A percentile compares a stretch with the other conserved stretches of the same genome.
Conservation (phyloP, 1,140 invertebrate genomes). For the Pseudomyrmex flavicornis region DNA sequence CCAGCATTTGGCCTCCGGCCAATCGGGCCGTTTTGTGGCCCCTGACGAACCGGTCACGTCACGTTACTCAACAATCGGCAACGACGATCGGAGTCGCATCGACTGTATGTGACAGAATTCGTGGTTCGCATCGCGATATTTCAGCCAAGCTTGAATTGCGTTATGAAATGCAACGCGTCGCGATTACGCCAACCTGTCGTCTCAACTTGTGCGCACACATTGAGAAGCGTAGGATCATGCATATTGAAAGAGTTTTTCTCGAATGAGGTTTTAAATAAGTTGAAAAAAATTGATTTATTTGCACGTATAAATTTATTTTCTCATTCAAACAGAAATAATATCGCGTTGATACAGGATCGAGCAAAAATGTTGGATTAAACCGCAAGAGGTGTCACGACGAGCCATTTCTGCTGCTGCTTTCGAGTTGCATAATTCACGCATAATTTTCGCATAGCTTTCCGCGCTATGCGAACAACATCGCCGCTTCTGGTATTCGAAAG, state of each 20-base stretch:
- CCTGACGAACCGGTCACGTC: constrained; percentile 51
- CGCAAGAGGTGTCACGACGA: neutral
- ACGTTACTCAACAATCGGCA: constrained; percentile 50
- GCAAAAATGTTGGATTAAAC: neutral
- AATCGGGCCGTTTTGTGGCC: constrained; percentile 44
- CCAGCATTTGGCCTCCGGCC: constrained; percentile 59
- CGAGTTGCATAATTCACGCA: constrained; percentile 35
- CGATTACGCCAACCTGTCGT: constrained; percentile 22
- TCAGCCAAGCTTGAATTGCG: constrained; percentile 1
- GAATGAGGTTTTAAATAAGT: neutral
- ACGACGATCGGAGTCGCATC: constrained; percentile 21
- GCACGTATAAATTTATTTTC: neutral
- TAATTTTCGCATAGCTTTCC: constrained; percentile 40
- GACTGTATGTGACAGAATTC: constrained; percentile 13
- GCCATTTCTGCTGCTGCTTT: constrained; percentile 10
- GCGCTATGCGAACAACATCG: neutral
- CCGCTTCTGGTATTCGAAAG: constrained; percentile 25
- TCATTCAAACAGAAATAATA: neutral
- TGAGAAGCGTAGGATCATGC: neutral
- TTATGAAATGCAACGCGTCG: constrained; percentile 24
- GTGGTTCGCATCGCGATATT: constrained; percentile 20
- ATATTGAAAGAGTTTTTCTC: neutral
- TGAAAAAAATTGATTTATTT: neutral
- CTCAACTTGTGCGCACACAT: neutral
- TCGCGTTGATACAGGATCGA: neutral